Conservation (phyloP, 2,797 vertebrate species). For the Phylloscopus collybita region DNA sequence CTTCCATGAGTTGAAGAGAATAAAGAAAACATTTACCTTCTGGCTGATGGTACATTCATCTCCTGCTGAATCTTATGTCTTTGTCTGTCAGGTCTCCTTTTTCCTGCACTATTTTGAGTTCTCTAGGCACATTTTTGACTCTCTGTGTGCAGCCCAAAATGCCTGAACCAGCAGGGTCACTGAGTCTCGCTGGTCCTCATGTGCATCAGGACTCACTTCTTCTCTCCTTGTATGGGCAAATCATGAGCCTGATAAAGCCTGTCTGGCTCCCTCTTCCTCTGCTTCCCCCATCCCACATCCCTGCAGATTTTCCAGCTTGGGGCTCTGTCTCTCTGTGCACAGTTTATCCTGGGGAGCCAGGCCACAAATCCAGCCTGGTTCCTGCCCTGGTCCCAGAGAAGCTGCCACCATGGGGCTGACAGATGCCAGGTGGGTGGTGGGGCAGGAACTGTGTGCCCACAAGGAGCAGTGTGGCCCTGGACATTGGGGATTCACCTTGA, state of each 20-base stretch:
- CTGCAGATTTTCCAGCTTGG: neutral
- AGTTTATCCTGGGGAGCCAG: neutral
- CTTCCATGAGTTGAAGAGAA: neutral
- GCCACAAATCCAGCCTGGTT: neutral
- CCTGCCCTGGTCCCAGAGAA: neutral
- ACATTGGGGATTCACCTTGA: neutral
- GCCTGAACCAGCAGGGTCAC: neutral
- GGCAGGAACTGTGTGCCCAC: neutral
- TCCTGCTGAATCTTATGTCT: neutral
- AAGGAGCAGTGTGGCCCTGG: neutral
- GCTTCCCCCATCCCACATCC: neutral
- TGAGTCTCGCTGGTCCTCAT: neutral
- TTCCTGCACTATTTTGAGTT: slow-evolving; percentile 22
- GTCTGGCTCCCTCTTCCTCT: neutral
- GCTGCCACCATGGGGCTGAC: rapidly evolving
- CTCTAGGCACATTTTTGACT: slow-evolving; percentile 35
- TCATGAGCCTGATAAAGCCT: neutral
- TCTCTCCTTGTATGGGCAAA: slow-evolving; percentile 41
- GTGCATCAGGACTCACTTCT: neutral
- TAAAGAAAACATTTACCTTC: slow-evolving; percentile 56
- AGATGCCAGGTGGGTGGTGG: neutral
- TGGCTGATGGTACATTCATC: slow-evolving; percentile 10
- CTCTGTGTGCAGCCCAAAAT: neutral
- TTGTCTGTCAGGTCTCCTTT: slow-evolving; percentile 17
- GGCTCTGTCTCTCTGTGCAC: neutral